Conservation (phyloP, 2,888 invertebrate genomes). For the Drosophila borborema region DNA sequence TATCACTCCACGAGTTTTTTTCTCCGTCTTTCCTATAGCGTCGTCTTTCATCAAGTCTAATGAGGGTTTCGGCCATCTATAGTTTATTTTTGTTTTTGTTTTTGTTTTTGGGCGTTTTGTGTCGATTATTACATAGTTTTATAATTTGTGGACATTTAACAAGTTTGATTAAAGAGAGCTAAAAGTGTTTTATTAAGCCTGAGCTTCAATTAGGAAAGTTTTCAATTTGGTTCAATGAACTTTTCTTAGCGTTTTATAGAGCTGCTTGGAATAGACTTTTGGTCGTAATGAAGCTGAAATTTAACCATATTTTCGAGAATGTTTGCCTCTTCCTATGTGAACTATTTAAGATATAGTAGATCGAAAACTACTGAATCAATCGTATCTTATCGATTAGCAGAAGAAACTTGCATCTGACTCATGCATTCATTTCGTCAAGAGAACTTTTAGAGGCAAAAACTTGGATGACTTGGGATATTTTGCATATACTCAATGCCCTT, state of each 20-base stretch:
- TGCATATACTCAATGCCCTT: conserved; percentile 20
- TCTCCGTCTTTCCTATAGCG: too few species aligned
- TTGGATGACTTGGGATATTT: conserved; percentile 14
- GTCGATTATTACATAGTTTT: conserved; percentile 47
- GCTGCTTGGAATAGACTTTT: not conserved
- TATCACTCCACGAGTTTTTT: conserved; percentile 19
- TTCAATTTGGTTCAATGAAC: conserved; percentile 42
- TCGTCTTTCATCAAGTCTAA: conserved; percentile 36
- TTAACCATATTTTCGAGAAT: too few species aligned
- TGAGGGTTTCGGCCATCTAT: conserved; percentile 26
- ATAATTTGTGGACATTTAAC: conserved; percentile 32
- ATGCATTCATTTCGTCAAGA: not conserved
- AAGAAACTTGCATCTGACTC: not conserved
- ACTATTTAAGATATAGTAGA: not conserved
- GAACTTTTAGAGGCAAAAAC: not conserved
- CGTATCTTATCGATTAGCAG: too few species aligned
- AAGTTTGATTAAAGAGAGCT: conserved; percentile 19
- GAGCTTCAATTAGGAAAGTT: conserved; percentile 32
- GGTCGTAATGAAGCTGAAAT: not conserved
- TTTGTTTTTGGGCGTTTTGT: conserved; percentile 44
- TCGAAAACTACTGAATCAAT: too few species aligned
- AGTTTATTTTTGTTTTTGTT: conserved; percentile 18
- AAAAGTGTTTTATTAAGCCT: conserved; percentile 36
- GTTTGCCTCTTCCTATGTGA: not conserved
- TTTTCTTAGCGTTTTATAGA: not conserved